A percentile compares a stretch with the other conserved stretches of the same genome.
Conservation (phyloP, 2,888 invertebrate genomes). For the Bhutanitis thaidina region DNA sequence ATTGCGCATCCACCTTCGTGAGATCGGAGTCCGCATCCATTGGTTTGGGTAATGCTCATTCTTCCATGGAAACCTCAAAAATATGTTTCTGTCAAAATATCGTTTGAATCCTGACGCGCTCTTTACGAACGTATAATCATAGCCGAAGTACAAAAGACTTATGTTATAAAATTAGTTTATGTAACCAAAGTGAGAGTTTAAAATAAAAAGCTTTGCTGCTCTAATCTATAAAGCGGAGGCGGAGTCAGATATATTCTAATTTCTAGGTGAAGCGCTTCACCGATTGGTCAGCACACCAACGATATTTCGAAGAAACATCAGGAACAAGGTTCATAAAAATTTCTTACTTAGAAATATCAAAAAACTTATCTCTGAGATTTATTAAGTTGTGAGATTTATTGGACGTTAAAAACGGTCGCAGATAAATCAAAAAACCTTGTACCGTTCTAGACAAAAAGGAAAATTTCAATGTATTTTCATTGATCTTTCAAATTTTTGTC, state of each 20-base stretch:
- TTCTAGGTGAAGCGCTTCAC: conserved; percentile 15
- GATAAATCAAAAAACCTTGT: background rate
- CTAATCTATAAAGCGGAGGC: conserved; percentile 20
- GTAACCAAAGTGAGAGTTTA: conserved; percentile 12
- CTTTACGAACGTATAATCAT: conserved; percentile 8
- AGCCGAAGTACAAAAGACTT: conserved; percentile 10
- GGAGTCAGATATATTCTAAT: conserved; percentile 9
- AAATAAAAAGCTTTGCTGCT: conserved; percentile 18
- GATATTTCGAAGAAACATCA: conserved; percentile 12
- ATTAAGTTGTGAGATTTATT: no score
- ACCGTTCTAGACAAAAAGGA: background rate
- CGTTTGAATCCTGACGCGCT: conserved; percentile 11
- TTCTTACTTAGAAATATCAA: background rate
- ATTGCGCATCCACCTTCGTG: conserved; percentile 15
- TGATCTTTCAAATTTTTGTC: background rate
- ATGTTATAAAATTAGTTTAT: conserved; percentile 8
- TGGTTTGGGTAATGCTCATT: background rate
- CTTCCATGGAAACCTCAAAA: conserved; percentile 18
- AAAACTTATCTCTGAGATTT: no score
- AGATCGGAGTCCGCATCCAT: background rate
- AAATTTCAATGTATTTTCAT: background rate
- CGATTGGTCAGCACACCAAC: conserved; percentile 5
- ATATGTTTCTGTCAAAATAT: conserved; percentile 12
- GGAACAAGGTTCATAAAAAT: background rate
- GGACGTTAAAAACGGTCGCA: background rate